A percentile compares a stretch with the other conserved stretches of the same genome.
phyloP scores from a whole-genome alignment of 1,140 invertebrate genomes.

The Ceratina australensis region DNA sequence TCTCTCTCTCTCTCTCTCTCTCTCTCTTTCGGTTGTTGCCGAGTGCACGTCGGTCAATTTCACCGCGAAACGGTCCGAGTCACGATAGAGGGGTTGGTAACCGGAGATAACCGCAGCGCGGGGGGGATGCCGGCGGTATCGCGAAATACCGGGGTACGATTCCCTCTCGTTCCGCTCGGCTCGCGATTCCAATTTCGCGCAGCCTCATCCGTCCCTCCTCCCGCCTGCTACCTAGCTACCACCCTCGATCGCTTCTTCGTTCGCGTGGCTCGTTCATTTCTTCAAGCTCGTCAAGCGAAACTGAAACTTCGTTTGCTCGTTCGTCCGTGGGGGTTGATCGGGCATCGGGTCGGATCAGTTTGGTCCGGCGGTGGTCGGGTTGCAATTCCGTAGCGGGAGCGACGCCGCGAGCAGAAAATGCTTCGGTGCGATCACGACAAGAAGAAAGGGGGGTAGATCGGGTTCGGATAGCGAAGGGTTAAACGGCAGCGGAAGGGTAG shows the following conservation, averaged over 20 bases:
- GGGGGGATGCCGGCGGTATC: slow-evolving; percentile 22
- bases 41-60: neutral
- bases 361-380: slow-evolving; percentile 20
- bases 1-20: neutral
- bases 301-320: slow-evolving; percentile 48
- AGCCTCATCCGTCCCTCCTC: neutral
- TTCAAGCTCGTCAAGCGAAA: slow-evolving; percentile 48
- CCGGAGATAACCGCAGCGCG: slow-evolving; percentile 36
- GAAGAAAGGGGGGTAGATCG: neutral
- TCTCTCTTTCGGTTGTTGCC: no score
- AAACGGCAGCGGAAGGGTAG: slow-evolving; percentile 67
- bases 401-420: slow-evolving; percentile 37
- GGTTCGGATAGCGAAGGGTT: slow-evolving; percentile 55
- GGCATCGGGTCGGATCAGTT: neutral
- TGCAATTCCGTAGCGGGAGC: slow-evolving; percentile 47
- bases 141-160: slow-evolving; percentile 5
- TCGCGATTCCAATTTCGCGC: slow-evolving; percentile 60
- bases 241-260: slow-evolving; percentile 31
- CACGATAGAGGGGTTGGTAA: neutral
- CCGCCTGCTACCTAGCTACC: no score
- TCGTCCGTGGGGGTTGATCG: neutral
- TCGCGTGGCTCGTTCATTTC: slow-evolving; percentile 6
- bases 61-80: neutral
- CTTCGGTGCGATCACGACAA: slow-evolving; percentile 43
- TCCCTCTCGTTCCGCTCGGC: slow-evolving; percentile 52